Base-by-base conservation (phyloP, 2,888 invertebrate genomes). In the Heteromurus nitidus region DNA sequence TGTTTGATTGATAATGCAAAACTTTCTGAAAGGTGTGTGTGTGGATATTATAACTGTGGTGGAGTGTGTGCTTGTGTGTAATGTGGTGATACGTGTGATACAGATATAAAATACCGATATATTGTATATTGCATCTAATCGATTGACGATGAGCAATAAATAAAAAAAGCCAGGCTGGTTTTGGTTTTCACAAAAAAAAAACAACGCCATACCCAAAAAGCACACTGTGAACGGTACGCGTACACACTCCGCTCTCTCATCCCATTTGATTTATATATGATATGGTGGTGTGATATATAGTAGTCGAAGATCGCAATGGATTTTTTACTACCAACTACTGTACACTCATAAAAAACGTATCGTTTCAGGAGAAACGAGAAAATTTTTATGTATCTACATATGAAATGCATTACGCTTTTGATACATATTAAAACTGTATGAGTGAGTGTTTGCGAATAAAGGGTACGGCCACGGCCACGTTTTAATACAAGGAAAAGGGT, bases 151-250 rank as follows among this genome's bases (percentile, higher is more conserved):
- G 22, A n/a, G 22, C 50, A n/a, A n/a, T n/a, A n/a, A n/a, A n/a
- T n/a, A n/a, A n/a, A n/a, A 18, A 20, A 50, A 50, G 22, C 50
- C 50, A 50, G 20, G n/a, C 50, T 50, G 50, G 50, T 50, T n/a
- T n/a, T n/a, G n/a, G n/a, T n/a, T 50, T 50, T 50, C 50, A 50
- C 50, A n/a, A 50, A 50, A 50, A 50, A 44, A 44, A n/a, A n/a
- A n/a, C 44, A 44, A 44, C 50, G 16, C 36, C 50, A 18, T 50
- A 16, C 50, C 44, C 44, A 44, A 44, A n/a, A 44, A n/a, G n/a
- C n/a, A n/a, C n/a, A n/a, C n/a, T n/a, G n/a, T n/a, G n/a, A n/a
- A n/a, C n/a, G n/a, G n/a, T n/a, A n/a, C n/a, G n/a, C n/a, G n/a
- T n/a, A n/a, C n/a, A n/a, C n/a, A n/a, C n/a, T n/a, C n/a, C 44